Evolutionary conservation across 2,888 invertebrate species (phyloP).

Genomic region (Ectemnius lituratus): DNA sequence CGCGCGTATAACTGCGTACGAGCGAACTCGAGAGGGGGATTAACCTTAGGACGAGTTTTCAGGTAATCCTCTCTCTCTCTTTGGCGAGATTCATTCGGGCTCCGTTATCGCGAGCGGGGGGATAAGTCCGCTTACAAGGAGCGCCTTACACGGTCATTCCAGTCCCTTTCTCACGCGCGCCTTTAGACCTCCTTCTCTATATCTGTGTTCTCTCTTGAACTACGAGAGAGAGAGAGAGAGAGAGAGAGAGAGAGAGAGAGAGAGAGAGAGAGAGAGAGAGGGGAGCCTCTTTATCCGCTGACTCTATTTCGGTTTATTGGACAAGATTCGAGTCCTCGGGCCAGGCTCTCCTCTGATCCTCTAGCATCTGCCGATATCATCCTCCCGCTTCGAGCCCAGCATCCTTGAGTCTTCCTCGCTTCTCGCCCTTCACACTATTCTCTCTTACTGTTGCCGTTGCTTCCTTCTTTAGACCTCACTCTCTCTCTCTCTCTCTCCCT

Average conservation of each 20-base stretch:
- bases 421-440: not conserved
- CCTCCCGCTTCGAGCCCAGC: slow-evolving; percentile 4
- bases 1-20: slow-evolving; percentile 52
- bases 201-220: slow-evolving; percentile 13
- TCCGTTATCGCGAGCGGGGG: slow-evolving; percentile 46
- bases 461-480: not conserved
- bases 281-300: slow-evolving; percentile 45
- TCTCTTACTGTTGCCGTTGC: not conserved
- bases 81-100: slow-evolving; percentile 45
- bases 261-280: too few relatives aligned
- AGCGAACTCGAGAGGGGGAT: slow-evolving; percentile 48
- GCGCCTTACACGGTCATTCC: slow-evolving; percentile 39
- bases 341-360: slow-evolving; percentile 14
- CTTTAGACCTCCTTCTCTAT: not conserved
- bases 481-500: not conserved
- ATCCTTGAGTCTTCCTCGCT: slow-evolving; percentile 4
- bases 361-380: slow-evolving; percentile 30
- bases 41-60: slow-evolving; percentile 55
- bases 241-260: not conserved
- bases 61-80: slow-evolving; percentile 51
- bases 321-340: slow-evolving; percentile 12
- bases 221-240: too few relatives aligned
- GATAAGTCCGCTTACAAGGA: slow-evolving; percentile 46
- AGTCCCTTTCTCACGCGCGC: slow-evolving; percentile 34
- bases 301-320: slow-evolving; percentile 57